Base-by-base conservation (phyloP, 2,797 vertebrate genomes). In the Danio kyathit region DNA sequence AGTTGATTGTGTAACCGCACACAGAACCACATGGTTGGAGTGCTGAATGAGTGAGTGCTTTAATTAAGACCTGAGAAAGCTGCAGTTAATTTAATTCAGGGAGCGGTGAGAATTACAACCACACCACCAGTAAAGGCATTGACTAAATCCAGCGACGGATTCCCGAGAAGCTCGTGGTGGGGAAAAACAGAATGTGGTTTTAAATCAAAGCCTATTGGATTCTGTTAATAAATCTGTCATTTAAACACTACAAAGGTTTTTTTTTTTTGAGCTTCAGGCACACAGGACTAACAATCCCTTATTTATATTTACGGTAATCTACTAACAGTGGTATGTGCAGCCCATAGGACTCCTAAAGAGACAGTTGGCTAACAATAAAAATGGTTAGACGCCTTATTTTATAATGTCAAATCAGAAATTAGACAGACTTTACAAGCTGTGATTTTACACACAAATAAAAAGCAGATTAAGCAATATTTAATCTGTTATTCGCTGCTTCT, bases 181-280 rank as follows among this genome's bases (percentile, higher is more conserved):
- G 64, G 60, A 80, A 80, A 84, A 73, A 83, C 69, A 76, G 72
- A 74, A 72, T 67, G 59, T 48, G 70, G 65, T 83, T 84, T 80
- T 72, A 84, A 84, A 86, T 84, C 82, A 83, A 86, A 82, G 83
- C 46, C 74, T 83, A 83, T 75, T 83, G 80, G 82, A 84, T 86
- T 84, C 76, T 79, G 64, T 51, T 74, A 61, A 86, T 83, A 81
- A 81, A 78, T 76, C 74, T 61, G 65, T 81, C 80, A 83, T 81
- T 86, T 80, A 76, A 81, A 82, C 57, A 81, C 59, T 51, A 74
- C 41, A 46, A 21, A 81, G 74, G 43, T 70, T 40, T 56, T 85
- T 70, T 40, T 56, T 85, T 85, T 85, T 75, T 79, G 78, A 66
- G 63, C 76, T 71, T 9, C 29, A 43, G 43, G 51, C 61, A 72